Conservation (phyloP, 1,140 invertebrate genomes). For the Drosophila nigrodunni region DNA sequence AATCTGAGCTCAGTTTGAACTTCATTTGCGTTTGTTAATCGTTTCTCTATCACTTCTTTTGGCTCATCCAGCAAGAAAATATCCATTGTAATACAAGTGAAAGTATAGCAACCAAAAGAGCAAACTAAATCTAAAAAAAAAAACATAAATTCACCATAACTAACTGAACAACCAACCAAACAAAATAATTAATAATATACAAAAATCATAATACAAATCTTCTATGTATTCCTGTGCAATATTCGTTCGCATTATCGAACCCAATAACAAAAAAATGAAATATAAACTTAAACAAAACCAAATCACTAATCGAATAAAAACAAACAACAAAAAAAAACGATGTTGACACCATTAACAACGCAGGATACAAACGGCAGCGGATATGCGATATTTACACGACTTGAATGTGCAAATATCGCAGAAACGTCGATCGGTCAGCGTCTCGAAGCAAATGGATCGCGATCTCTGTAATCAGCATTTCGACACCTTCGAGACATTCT, state of each 20-base stretch:
- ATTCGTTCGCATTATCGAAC: conserved; percentile 45
- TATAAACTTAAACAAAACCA: conserved; percentile 40
- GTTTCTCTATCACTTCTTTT: conserved; percentile 72
- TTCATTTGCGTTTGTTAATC: conserved; percentile 57
- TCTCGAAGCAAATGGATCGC: conserved; percentile 85
- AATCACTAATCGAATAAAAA: conserved; percentile 35
- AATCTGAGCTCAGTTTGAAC: conserved; percentile 20
- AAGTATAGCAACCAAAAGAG: conserved; percentile 82
- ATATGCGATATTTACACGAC: conserved; percentile 79
- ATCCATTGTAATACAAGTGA: conserved; percentile 82
- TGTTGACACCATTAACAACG: conserved; percentile 20
- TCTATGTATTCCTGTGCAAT: conserved; percentile 76
- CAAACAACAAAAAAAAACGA: conserved; percentile 33
- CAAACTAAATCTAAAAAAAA: conserved; percentile 54
- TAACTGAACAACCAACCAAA: conserved; percentile 43
- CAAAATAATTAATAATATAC: conserved; percentile 48
- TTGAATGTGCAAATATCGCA: conserved; percentile 84
- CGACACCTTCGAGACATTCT: conserved; percentile 88
- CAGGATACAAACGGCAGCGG: conserved; percentile 71
- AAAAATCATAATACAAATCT: conserved; percentile 80
- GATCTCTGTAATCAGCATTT: conserved; percentile 87
- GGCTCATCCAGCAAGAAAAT: conserved; percentile 79
- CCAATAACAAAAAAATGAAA: conserved; percentile 46
- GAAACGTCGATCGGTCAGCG: conserved; percentile 75
- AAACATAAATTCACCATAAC: conserved; percentile 54